Evolutionary conservation across 2,888 invertebrate genomes (phyloP).

Genomic region (Oscheius myriophilus): DNA sequence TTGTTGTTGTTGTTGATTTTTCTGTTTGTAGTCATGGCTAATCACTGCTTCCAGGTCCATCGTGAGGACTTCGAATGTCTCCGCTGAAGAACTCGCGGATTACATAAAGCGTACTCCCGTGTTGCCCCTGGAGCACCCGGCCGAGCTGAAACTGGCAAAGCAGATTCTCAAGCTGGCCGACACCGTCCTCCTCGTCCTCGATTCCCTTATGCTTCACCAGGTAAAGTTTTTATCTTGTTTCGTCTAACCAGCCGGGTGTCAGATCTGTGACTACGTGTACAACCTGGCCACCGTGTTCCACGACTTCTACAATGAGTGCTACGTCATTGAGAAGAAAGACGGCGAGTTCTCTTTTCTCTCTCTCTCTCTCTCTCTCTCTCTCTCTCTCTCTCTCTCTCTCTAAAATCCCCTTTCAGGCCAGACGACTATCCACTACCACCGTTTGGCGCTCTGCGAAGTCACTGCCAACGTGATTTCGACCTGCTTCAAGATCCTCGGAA

Average conservation of each 20-base stretch:
- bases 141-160: constrained; percentile 94
- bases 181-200: constrained; percentile 82
- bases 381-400: background rate
- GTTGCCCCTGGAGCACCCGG: constrained; percentile 81
- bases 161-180: constrained; percentile 86
- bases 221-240: constrained; percentile 14
- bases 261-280: constrained; percentile 91
- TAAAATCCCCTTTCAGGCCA: constrained; percentile 15
- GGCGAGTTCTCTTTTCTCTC: constrained; percentile 29
- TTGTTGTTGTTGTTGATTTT: too few relatives aligned
- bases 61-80: constrained; percentile 72
- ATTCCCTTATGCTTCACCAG: constrained; percentile 73
- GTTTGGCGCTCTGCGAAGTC: constrained; percentile 90
- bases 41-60: constrained; percentile 72
- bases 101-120: constrained; percentile 76
- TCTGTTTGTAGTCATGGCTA: too few relatives aligned
- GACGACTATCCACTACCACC: constrained; percentile 80
- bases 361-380: background rate
- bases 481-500: constrained; percentile 89
- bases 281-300: constrained; percentile 91
- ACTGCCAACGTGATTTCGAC: constrained; percentile 87
- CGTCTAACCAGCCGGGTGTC: background rate
- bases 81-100: constrained; percentile 74
- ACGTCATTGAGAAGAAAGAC: constrained; percentile 90
- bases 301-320: constrained; percentile 97